A percentile compares a stretch with the other conserved stretches of the same genome.
phyloP scores from a whole-genome alignment of 2,113 vertebrate species.

The Oncorhynchus nerka region DNA sequence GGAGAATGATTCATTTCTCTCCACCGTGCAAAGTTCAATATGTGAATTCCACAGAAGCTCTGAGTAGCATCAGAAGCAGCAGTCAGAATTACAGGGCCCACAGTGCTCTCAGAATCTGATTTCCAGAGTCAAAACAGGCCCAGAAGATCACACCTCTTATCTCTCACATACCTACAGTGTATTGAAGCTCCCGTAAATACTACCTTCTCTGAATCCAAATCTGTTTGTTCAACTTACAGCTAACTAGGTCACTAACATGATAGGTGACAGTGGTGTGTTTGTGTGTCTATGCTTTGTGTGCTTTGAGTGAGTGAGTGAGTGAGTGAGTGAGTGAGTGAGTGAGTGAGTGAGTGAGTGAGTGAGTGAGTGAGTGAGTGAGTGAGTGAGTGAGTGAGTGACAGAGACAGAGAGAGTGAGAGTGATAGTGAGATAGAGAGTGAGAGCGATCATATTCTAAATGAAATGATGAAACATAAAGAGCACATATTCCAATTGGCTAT shows the following conservation, averaged over 20 bases:
- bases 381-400: slow-evolving; percentile 25
- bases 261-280: slow-evolving; percentile 14
- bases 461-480: too few species aligned
- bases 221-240: slow-evolving; percentile 39
- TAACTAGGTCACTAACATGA: slow-evolving; percentile 57
- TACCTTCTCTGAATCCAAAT: slow-evolving; percentile 46
- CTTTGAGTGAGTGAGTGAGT: slow-evolving; percentile 1
- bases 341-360: neutral
- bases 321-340: slow-evolving; percentile 26
- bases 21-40: slow-evolving; percentile 53
- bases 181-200: slow-evolving; percentile 40
- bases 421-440: too few species aligned
- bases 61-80: slow-evolving; percentile 22
- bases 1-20: slow-evolving; percentile 59
- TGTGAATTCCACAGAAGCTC: slow-evolving; percentile 45
- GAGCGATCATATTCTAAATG: neutral
- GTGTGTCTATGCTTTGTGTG: too few species aligned
- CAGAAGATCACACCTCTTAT: slow-evolving; percentile 56
- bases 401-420: slow-evolving; percentile 28
- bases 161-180: slow-evolving; percentile 20
- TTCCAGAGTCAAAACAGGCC: slow-evolving; percentile 56
- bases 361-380: slow-evolving; percentile 4
- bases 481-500: too few species aligned
- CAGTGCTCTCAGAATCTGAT: slow-evolving; percentile 51
- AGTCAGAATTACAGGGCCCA: slow-evolving; percentile 50